Evolutionary conservation across 35 echinoderm and acorn worm species (phyloP), one percentile per base, ranked within the genome.

Genomic region (Patiria miniata): DNA sequence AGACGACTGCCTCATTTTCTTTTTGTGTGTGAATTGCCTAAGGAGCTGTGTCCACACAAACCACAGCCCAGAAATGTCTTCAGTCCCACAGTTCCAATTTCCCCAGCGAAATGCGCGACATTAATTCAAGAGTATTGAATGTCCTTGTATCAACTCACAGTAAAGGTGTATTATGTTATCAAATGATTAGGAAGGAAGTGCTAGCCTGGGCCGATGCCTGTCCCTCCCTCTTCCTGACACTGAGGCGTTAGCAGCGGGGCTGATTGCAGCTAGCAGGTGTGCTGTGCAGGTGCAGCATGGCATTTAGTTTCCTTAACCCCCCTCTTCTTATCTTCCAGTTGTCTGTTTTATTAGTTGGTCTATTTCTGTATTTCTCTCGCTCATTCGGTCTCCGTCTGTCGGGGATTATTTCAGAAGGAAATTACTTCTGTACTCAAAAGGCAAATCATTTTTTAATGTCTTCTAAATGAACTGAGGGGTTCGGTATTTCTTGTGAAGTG

Each of bases 41-140:
- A 4, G 4, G 42, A 47, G 42, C 42, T 47, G 12, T 47, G 42
- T 47, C 42, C 42, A 47, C 42, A 47, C 42, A 47, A n/a, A 47
- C 42, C 12, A 12, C 42, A 12, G 42, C 42, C 42, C 42, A 47
- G 34, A 68, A 73, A 73, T 73, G 65, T 73, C 65, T 73, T 34
- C 34, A 0, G 65, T 73, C n/a, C 19, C 65, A 47, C n/a, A 23
- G 22, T 34, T 73, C 65, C 65, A 36, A 73, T 73, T 73, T 32
- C 65, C 26, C 65, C 23, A 73, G 65, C 34, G 34, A 36, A 73
- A 73, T 73, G 26, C 65, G 29, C 34, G 65, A 73, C 65, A 73
- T 73, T 73, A 73, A 73, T 73, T 73, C 34, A 73, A 34, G 65
- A 32, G 65, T 73, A 73, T 73, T 73, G 65, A 30, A 73, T 73